Base-by-base conservation (phyloP, 2,797 vertebrate species). In the Pygocentrus nattereri region DNA sequence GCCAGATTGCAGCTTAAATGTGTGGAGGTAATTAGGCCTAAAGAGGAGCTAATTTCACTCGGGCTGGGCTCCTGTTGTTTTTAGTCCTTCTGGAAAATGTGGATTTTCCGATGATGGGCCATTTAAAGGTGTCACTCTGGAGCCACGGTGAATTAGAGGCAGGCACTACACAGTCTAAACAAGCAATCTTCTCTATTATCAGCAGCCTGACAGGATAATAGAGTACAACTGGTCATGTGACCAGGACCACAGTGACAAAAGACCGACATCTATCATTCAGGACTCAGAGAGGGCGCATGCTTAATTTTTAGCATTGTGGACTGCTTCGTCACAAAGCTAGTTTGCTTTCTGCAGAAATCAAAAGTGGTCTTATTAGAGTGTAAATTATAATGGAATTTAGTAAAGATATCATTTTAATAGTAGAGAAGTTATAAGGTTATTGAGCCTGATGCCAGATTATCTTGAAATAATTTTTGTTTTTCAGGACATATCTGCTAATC, bases 111-210 rank as follows among this genome's bases (percentile, higher is more conserved):
- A 95, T 95, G 96, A 95, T 93, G 94, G 81, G 92, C 92, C 93
- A 93, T 95, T 98, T 97, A 95, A 95, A 95, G 94, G 94, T 96
- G 96, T 97, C 96, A 97, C 92, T 86, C 91, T 96, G 97, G 96
- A 97, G 97, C 96, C 97, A 96, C 88, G 86, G 94, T 90, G 93
- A 97, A 96, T 98, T 97, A 97, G 94, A 95, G 90, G 91, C 93
- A 94, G 92, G 91, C 94, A 91, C 92, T 92, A 89, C 93, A 92
- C 90, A 97, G 96, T 96, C 96, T 97, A 97, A 98, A 98, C 96
- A 98, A 96, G 94, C 93, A 95, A 92, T 92, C 93, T 87, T 93
- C 91, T 87, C 90, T 93, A 94, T 95, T 96, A 96, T 96, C 96
- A 94, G 91, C 93, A 88, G 91, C 80, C 88, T 95, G 95, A 95